Percentiles rank a stretch among this genome's conserved stretches.
Evolutionary conservation across 2,113 vertebrate genomes (phyloP).

Genomic region (Mustela nigripes): DNA sequence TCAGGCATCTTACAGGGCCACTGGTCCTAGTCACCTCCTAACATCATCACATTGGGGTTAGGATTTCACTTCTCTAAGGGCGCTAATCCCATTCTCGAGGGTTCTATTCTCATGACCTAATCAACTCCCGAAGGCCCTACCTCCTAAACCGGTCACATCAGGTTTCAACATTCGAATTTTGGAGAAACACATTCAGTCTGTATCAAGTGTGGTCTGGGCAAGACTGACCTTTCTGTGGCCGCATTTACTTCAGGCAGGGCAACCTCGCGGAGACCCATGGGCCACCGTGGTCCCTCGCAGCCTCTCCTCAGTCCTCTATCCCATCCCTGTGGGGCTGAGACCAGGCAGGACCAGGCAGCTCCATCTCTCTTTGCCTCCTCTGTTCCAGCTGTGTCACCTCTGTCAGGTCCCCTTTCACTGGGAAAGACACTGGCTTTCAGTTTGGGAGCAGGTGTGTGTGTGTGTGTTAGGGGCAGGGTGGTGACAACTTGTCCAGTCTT

Average conservation of each 20-base stretch:
- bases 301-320: neutral
- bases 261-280: neutral
- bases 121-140: neutral
- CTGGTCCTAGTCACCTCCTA: neutral
- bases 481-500: neutral
- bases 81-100: neutral
- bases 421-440: neutral
- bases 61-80: neutral
- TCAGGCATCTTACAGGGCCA: too few species aligned
- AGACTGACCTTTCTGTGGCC: neutral
- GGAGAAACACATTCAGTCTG: neutral
- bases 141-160: neutral
- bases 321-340: neutral
- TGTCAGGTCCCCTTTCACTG: neutral
- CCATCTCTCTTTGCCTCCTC: neutral
- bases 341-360: neutral
- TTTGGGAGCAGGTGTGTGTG: neutral
- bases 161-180: neutral
- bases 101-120: neutral
- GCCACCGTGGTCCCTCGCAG: rapidly evolving
- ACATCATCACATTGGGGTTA: neutral
- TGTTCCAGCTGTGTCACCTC: neutral
- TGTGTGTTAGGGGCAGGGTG: too few species aligned
- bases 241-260: neutral
- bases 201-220: neutral